A percentile compares a stretch with the other conserved stretches of the same genome.
Conservation (phyloP, 2,113 vertebrate genomes). For the Brachypteracias leptosomus region DNA sequence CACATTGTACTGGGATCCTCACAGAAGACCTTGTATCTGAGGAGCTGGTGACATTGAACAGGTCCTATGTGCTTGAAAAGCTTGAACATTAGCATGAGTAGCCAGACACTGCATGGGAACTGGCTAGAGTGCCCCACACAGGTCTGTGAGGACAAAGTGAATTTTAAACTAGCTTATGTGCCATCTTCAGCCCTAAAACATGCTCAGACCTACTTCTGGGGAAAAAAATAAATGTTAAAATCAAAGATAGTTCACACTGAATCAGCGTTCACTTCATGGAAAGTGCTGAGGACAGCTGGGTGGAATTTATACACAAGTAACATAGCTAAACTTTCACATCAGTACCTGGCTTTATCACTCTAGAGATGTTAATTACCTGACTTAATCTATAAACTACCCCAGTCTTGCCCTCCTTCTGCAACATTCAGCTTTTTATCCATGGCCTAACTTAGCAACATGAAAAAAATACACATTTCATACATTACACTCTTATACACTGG, state of each 20-base stretch:
- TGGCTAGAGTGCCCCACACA: fast-evolving
- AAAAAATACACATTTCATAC: background rate
- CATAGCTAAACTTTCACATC: background rate
- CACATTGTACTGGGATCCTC: background rate
- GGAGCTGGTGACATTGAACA: background rate
- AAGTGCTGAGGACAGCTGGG: background rate
- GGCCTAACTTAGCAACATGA: fast-evolving
- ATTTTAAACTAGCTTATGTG: background rate
- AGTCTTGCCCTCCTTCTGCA: background rate
- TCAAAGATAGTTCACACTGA: background rate
- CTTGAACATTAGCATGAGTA: background rate
- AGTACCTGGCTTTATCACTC: background rate
- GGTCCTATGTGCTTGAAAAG: background rate
- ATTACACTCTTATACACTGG: background rate
- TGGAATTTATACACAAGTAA: background rate
- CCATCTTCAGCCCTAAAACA: background rate
- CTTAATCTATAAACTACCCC: background rate
- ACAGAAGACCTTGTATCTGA: background rate
- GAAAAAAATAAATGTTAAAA: background rate
- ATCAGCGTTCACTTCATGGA: background rate
- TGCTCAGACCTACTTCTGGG: background rate
- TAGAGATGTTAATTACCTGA: background rate
- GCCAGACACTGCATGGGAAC: background rate
- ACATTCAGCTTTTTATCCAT: background rate
- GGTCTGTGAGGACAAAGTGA: background rate